Evolutionary conservation across 2,888 invertebrate genomes (phyloP).

Genomic region (Nasonovia ribisnigri): DNA sequence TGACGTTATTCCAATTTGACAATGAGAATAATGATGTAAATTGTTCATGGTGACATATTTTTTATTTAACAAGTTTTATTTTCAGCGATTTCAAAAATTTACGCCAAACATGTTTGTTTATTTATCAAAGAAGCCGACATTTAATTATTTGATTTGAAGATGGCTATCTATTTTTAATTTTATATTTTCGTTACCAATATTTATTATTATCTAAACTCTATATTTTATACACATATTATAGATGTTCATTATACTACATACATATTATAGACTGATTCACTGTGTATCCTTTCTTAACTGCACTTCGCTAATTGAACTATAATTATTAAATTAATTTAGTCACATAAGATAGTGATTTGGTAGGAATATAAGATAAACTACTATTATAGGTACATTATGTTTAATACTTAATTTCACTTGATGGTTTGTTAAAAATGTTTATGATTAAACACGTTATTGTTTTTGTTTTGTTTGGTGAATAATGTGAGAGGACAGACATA

Average conservation of each 20-base stretch:
- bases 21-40: background rate
- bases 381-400: background rate
- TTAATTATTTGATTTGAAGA: slow-evolving; percentile 37
- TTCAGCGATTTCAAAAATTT: slow-evolving; percentile 50
- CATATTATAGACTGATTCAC: slow-evolving; percentile 57
- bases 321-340: slow-evolving; percentile 29
- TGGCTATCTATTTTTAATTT: slow-evolving; percentile 6
- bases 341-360: background rate
- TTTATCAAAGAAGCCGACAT: slow-evolving; percentile 44
- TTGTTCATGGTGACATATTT: background rate
- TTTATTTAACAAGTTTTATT: slow-evolving; percentile 43
- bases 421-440: background rate
- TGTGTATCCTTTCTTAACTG: slow-evolving; percentile 21
- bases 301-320: slow-evolving; percentile 15
- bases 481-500: background rate
- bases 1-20: slow-evolving; percentile 4
- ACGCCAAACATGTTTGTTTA: slow-evolving; percentile 37
- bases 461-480: slow-evolving; percentile 10
- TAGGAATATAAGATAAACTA: background rate
- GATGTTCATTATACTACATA: background rate
- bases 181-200: slow-evolving; percentile 3
- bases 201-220: background rate
- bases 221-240: slow-evolving; percentile 9
- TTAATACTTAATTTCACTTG: background rate
- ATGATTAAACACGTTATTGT: background rate